phyloP scores from a whole-genome alignment of 2,888 invertebrate genomes.

The Thyatira batis region DNA sequence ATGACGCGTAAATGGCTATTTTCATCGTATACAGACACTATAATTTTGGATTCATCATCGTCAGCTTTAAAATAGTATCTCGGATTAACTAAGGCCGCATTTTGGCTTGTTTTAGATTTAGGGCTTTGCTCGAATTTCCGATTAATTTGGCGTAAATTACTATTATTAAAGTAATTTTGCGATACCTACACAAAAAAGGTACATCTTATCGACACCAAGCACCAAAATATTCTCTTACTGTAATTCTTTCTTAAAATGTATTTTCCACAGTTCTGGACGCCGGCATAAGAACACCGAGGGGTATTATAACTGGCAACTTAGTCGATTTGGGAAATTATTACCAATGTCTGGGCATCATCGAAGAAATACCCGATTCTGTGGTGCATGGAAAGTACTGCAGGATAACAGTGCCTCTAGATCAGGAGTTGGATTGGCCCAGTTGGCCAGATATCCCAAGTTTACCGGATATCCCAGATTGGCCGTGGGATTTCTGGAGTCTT shows the following conservation, averaged over 20 bases:
- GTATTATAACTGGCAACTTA: slow-evolving; percentile 35
- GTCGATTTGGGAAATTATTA: slow-evolving; percentile 48
- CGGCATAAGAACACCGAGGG: slow-evolving; percentile 44
- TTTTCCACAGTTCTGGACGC: slow-evolving; percentile 53
- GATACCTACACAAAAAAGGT: no score
- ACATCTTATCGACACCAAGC: no score
- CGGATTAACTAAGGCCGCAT: neutral
- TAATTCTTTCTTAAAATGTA: neutral
- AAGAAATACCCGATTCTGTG: slow-evolving; percentile 16
- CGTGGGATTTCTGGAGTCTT: neutral
- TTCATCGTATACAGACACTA: neutral
- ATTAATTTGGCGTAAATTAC: neutral
- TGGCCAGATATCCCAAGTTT: slow-evolving; percentile 12
- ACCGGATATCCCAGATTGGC: slow-evolving; percentile 9
- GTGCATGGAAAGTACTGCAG: slow-evolving; percentile 57
- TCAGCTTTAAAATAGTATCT: neutral
- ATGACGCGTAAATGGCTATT: neutral
- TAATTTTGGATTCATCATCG: neutral
- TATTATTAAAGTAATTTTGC: no score
- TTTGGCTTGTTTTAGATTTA: neutral
- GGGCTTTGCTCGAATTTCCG: neutral
- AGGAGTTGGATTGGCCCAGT: slow-evolving; percentile 22
- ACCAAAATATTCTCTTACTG: no score
- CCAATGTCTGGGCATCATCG: slow-evolving; percentile 43
- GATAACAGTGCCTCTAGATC: slow-evolving; percentile 36